Percentiles rank a stretch among this genome's conserved stretches.
Evolutionary conservation across 1,140 invertebrate species (phyloP).

Genomic region (Episyrphus balteatus): DNA sequence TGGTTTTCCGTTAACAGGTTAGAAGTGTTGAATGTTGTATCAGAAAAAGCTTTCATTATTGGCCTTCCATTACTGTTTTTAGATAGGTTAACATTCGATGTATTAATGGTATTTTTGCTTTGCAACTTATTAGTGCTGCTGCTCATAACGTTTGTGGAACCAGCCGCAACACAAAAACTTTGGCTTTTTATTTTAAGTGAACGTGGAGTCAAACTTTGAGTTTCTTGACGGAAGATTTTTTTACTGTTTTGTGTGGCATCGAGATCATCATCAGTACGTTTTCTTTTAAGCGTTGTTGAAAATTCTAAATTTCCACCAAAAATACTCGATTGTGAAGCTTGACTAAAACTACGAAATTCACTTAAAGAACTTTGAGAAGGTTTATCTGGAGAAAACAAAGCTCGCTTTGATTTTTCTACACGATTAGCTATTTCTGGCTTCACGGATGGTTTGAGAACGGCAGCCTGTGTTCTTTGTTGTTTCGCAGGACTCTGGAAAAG

Average conservation of each 20-base stretch:
- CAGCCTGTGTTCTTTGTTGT: conserved; percentile 19
- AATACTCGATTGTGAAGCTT: too few species aligned
- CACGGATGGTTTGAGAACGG: conserved; percentile 18
- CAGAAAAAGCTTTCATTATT: too few species aligned
- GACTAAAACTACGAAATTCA: background rate
- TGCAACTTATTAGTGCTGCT: background rate
- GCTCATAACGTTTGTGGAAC: conserved; percentile 22
- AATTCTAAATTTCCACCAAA: conserved; percentile 1
- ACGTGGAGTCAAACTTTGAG: conserved; percentile 21
- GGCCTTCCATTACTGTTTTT: too few species aligned
- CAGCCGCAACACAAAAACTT: conserved; percentile 35
- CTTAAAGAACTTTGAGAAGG: background rate
- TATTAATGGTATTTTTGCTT: too few species aligned
- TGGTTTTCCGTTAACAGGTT: conserved; percentile 30
- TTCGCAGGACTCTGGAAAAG: conserved; percentile 49
- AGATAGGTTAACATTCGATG: too few species aligned
- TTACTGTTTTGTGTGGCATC: conserved; percentile 28
- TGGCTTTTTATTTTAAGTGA: conserved; percentile 34
- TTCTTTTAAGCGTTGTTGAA: conserved; percentile 25
- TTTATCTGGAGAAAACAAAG: conserved; percentile 37
- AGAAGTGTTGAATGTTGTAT: background rate
- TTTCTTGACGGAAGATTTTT: conserved; percentile 15
- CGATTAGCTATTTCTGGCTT: conserved; percentile 33
- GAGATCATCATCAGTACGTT: conserved; percentile 21
- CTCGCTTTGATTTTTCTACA: conserved; percentile 42